Conservation (phyloP, 2,113 vertebrate species). For the Clinocottus analis region DNA sequence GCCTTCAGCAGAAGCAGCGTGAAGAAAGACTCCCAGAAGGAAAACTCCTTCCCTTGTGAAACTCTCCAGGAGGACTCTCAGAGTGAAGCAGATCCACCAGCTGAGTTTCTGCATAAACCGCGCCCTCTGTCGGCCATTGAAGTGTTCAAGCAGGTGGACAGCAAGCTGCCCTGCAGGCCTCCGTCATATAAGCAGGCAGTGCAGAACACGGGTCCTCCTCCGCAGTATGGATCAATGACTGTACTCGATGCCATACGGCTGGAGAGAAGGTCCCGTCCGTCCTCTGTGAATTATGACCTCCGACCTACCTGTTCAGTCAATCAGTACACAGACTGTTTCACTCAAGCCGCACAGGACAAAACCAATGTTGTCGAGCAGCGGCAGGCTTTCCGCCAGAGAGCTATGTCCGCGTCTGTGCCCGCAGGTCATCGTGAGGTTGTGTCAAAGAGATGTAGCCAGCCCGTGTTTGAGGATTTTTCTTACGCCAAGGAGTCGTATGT, state of each 20-base stretch:
- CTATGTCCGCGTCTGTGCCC: slow-evolving; percentile 86
- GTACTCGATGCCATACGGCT: slow-evolving; percentile 83
- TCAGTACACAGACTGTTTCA: slow-evolving; percentile 14
- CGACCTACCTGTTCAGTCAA: neutral
- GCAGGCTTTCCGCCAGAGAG: slow-evolving; percentile 79
- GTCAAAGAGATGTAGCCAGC: slow-evolving; percentile 86
- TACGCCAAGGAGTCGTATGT: slow-evolving; percentile 94
- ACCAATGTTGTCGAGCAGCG: slow-evolving; percentile 43
- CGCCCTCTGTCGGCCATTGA: slow-evolving; percentile 86
- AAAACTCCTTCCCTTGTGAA: slow-evolving; percentile 84
- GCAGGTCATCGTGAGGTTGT: slow-evolving; percentile 71
- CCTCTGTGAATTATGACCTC: slow-evolving; percentile 74
- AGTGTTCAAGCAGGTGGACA: slow-evolving; percentile 87
- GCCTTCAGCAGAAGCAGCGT: slow-evolving; percentile 75
- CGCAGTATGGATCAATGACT: slow-evolving; percentile 79
- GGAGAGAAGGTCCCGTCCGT: slow-evolving; percentile 67
- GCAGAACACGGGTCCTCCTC: slow-evolving; percentile 54
- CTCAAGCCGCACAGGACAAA: slow-evolving; percentile 23
- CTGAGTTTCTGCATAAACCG: slow-evolving; percentile 49
- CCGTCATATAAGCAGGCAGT: slow-evolving; percentile 91
- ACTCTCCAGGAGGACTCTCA: slow-evolving; percentile 82
- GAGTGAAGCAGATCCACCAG: slow-evolving; percentile 55
- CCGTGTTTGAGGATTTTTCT: slow-evolving; percentile 87
- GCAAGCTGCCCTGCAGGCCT: slow-evolving; percentile 82
- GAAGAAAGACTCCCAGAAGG: slow-evolving; percentile 82